A percentile compares a stretch with the other conserved stretches of the same genome.
Conservation (phyloP, 1,140 invertebrate genomes). For the Brachionus angularis region DNA sequence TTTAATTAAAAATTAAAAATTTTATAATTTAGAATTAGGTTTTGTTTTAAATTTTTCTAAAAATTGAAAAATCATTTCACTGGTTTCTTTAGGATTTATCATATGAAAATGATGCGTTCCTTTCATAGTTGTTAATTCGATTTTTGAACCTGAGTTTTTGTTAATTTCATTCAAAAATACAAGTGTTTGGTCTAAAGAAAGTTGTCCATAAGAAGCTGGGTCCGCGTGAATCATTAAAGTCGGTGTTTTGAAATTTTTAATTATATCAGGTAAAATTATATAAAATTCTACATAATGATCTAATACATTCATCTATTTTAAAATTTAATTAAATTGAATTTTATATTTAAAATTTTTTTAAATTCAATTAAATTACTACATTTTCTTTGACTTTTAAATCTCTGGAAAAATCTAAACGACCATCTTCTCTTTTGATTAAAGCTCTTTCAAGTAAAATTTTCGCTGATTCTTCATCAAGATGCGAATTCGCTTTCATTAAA, state of each 20-base stretch:
- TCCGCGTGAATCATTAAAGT: constrained; percentile 33
- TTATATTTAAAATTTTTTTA: background rate
- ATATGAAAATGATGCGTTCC: constrained; percentile 44
- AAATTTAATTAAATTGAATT: background rate
- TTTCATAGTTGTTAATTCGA: constrained; percentile 9
- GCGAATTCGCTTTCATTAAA: constrained; percentile 31
- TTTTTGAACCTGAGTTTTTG: background rate
- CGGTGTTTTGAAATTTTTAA: background rate
- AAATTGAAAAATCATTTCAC: constrained; percentile 32
- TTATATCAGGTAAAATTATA: background rate
- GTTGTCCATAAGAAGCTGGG: constrained; percentile 20
- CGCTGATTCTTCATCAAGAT: constrained; percentile 26
- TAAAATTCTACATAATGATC: constrained; percentile 35
- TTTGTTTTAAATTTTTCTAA: background rate
- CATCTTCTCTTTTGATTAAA: constrained; percentile 11
- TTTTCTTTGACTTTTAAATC: constrained; percentile 30
- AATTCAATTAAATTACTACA: background rate
- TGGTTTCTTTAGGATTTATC: constrained; percentile 36
- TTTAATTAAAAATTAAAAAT: too few relatives aligned
- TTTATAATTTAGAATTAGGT: constrained; percentile 29
- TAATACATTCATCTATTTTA: background rate
- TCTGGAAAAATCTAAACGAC: constrained; percentile 28
- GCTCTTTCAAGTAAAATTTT: constrained; percentile 35
- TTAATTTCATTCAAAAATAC: constrained; percentile 21
- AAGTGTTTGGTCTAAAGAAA: background rate